Conservation (phyloP, 2,797 vertebrate species). For the Xenops minutus region DNA sequence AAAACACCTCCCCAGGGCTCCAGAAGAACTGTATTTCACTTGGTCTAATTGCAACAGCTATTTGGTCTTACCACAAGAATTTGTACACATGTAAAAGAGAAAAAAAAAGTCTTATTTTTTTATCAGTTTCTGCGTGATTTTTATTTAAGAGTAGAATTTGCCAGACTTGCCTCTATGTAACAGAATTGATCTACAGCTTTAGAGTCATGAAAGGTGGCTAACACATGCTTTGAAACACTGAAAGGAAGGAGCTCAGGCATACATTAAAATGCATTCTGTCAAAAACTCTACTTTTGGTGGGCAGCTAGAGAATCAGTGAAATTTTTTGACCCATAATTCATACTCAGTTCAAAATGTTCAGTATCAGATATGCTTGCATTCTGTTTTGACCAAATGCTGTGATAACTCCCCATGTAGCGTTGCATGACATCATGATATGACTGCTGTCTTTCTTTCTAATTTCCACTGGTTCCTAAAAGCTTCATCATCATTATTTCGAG, state of each 20-base stretch:
- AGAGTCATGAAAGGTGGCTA: not conserved
- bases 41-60: not conserved
- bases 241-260: not conserved
- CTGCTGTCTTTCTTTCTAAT: not conserved
- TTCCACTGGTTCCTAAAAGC: not conserved
- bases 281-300: not conserved
- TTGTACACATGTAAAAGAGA: not conserved
- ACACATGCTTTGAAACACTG: not conserved
- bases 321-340: not conserved
- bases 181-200: not conserved
- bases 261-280: not conserved
- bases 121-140: not conserved
- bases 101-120: not conserved
- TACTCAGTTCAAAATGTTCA: not conserved
- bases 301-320: not conserved
- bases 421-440: not conserved
- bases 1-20: not conserved
- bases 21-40: not conserved
- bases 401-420: not conserved
- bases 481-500: not conserved
- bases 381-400: not conserved
- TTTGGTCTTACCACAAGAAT: not conserved
- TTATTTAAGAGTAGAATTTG: not conserved
- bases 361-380: not conserved
- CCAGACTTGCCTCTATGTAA: not conserved